Percentiles rank a stretch among this genome's conserved stretches.
Conservation (phyloP, 2,888 invertebrate genomes). For the Acleris holmiana region DNA sequence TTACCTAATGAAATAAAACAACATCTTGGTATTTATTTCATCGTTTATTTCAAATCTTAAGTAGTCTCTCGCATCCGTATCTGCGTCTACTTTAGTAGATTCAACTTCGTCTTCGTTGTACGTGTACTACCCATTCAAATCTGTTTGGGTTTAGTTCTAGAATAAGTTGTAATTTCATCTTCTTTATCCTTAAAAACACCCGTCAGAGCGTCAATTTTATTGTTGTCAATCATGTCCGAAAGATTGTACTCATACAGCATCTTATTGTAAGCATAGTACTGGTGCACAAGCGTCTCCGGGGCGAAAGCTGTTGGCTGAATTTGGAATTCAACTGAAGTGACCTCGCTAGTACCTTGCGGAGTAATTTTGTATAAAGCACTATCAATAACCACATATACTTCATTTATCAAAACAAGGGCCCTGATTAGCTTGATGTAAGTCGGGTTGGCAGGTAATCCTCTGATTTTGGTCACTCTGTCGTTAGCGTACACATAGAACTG, state of each 20-base stretch:
- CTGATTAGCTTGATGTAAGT: constrained; percentile 51
- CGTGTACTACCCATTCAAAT: too few species aligned
- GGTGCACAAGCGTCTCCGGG: constrained; percentile 57
- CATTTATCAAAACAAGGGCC: constrained; percentile 57
- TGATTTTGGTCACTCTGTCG: constrained; percentile 49
- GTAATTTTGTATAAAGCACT: constrained; percentile 52
- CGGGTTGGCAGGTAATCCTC: constrained; percentile 57
- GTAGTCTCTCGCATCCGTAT: too few species aligned
- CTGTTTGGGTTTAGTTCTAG: too few species aligned
- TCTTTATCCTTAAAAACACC: too few species aligned
- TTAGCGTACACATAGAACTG: constrained; percentile 52
- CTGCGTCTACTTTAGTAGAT: too few species aligned
- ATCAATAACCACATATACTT: constrained; percentile 52
- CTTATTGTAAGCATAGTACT: constrained; percentile 64
- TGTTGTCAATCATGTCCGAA: too few species aligned
- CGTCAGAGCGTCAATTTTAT: too few species aligned
- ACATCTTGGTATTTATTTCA: too few species aligned
- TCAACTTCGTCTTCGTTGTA: too few species aligned
- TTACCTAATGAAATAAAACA: too few species aligned
- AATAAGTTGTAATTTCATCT: too few species aligned
- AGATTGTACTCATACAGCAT: constrained; percentile 64
- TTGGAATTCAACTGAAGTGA: constrained; percentile 46
- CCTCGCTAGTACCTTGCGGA: constrained; percentile 55
- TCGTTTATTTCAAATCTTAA: too few species aligned
- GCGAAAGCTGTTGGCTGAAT: constrained; percentile 59